These are phyloP conservation scores for Darevskia nairensis DNA, from an alignment of 2,797 vertebrate genomes.

Conservation along the genomic window DNA sequence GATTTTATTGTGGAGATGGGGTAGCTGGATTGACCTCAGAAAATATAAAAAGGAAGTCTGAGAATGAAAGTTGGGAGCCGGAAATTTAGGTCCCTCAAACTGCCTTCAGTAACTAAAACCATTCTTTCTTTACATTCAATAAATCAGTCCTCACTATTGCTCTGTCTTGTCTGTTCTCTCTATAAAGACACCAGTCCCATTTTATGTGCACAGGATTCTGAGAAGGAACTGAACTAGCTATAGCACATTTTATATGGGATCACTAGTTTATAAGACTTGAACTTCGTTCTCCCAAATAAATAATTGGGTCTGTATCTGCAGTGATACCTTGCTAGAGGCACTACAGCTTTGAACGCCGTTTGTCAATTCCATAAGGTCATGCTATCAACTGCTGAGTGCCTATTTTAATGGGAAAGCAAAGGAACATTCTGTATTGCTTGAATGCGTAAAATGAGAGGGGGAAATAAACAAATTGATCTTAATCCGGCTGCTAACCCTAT, in stretches of 20 bases:
- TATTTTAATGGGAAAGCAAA: slow-evolving; percentile 38
- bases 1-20: neutral
- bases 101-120: neutral
- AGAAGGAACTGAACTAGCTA: neutral
- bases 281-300: slow-evolving; percentile 29
- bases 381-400: slow-evolving; percentile 4
- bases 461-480: neutral
- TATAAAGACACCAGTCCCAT: slow-evolving; percentile 7
- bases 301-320: slow-evolving; percentile 35
- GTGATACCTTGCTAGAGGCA: slow-evolving; percentile 23
- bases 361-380: slow-evolving; percentile 42
- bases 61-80: neutral
- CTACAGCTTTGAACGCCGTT: slow-evolving; percentile 38
- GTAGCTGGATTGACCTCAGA: neutral
- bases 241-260: neutral
- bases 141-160: neutral
- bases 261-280: slow-evolving; percentile 30
- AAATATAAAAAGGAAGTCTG: neutral
- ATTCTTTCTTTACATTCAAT: neutral
- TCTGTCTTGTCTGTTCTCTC: neutral
- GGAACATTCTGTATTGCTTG: neutral
- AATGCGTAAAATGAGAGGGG: neutral
- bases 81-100: neutral
- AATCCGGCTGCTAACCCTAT: neutral
- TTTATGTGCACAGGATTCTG: slow-evolving; percentile 25